These are phyloP conservation scores for Coelopa pilipes DNA, from an alignment of 2,888 invertebrate species.

Conservation along the genomic window DNA sequence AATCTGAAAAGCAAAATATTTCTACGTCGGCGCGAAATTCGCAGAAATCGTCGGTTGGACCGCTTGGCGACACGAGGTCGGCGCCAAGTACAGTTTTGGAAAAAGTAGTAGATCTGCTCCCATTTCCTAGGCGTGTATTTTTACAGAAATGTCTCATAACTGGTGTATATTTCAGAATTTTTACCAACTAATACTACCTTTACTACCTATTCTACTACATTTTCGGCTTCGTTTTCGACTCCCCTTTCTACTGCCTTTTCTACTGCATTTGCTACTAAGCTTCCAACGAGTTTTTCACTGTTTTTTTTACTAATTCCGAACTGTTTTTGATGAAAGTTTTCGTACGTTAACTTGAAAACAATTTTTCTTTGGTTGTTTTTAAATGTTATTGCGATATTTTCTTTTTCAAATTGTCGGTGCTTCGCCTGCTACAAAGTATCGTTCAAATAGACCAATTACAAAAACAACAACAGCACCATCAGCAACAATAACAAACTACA, in stretches of 20 bases:
- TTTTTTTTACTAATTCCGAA: background rate
- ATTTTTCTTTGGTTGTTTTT: background rate
- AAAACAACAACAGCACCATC: conserved; percentile 1
- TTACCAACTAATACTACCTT: background rate
- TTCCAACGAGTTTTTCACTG: background rate
- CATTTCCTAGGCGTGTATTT: too few relatives aligned
- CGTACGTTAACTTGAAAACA: background rate
- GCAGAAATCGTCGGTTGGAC: too few relatives aligned
- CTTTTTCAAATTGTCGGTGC: background rate
- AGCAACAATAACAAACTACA: conserved; percentile 31
- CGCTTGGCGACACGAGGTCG: too few relatives aligned
- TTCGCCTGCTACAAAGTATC: background rate
- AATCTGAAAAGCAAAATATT: too few relatives aligned
- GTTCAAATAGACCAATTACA: background rate
- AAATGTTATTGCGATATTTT: background rate
- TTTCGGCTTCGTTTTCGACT: background rate
- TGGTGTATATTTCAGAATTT: too few relatives aligned
- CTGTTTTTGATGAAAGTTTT: background rate
- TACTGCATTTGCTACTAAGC: background rate
- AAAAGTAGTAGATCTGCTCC: too few relatives aligned
- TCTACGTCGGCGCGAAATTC: too few relatives aligned
- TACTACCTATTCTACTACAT: background rate
- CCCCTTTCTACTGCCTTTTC: background rate
- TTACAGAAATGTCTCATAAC: too few relatives aligned
- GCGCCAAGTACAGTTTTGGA: too few relatives aligned